These are phyloP conservation scores for Penaeus vannamei DNA, from an alignment of 1,140 invertebrate species.

Conservation along the genomic window DNA sequence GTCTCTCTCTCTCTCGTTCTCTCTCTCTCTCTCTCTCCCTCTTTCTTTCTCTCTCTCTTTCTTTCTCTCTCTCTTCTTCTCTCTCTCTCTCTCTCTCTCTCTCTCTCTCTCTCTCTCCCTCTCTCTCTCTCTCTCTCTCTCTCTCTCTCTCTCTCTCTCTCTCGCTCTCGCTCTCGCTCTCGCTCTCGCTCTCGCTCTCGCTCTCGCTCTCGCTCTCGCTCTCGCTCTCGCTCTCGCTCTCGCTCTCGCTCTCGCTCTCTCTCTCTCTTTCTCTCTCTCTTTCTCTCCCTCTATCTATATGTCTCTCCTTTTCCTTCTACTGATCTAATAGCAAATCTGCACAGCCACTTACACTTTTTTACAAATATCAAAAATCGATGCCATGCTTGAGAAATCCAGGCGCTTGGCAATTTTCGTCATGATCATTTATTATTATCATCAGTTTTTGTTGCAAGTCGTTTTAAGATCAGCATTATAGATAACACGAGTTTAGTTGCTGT, in stretches of 20 bases:
- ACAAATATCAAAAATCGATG: no score
- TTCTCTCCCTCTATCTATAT: background rate
- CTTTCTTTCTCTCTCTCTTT: background rate
- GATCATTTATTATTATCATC: no score
- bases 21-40: constrained; percentile 5
- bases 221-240: background rate
- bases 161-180: constrained; percentile 2
- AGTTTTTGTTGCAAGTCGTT: no score
- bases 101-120: background rate
- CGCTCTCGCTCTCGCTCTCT: constrained; percentile 16
- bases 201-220: background rate
- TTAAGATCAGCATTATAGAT: no score
- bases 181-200: background rate
- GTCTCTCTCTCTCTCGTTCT: background rate
- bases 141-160: constrained; percentile 1
- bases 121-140: constrained; percentile 19
- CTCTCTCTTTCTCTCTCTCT: constrained; percentile 17
- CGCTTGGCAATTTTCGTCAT: no score
- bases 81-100: background rate
- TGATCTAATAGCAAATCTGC: background rate
- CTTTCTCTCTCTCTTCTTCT: no score
- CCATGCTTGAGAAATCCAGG: no score
- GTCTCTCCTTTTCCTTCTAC: background rate
- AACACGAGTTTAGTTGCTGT: no score
- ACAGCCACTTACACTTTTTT: background rate